Evolutionary conservation across 2,113 vertebrate genomes (phyloP).

Genomic region (Psilopogon haemacephalus): DNA sequence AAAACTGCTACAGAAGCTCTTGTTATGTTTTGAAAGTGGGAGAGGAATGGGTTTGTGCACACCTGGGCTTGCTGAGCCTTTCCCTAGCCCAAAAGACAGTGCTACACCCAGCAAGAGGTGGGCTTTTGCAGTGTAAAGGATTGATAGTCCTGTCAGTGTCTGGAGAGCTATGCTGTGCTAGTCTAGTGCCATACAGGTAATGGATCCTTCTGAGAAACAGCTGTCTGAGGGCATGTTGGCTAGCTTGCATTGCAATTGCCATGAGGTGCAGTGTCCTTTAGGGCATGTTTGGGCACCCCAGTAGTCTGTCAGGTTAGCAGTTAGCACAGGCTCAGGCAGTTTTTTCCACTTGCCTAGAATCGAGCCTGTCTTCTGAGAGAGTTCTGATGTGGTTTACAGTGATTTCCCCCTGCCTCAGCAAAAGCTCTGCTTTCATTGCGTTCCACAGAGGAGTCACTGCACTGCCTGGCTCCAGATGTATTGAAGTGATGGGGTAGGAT

Average conservation of each 20-base stretch:
- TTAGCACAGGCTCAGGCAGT: slow-evolving; percentile 37
- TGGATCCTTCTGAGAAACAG: neutral
- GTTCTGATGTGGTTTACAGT: slow-evolving; percentile 35
- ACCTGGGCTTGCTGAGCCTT: neutral
- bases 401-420: slow-evolving; percentile 23
- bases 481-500: neutral
- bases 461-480: neutral
- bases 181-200: neutral
- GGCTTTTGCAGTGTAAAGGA: neutral
- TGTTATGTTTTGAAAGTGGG: neutral
- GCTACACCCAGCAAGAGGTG: neutral
- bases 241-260: neutral
- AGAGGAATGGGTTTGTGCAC: neutral
- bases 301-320: slow-evolving; percentile 30
- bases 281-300: slow-evolving; percentile 31
- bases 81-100: neutral
- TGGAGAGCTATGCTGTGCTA: neutral
- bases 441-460: neutral
- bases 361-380: neutral
- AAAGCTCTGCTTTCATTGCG: slow-evolving; percentile 28
- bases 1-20: neutral
- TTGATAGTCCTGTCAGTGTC: neutral
- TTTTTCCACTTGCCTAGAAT: neutral
- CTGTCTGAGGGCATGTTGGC: slow-evolving; percentile 12
- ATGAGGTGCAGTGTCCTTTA: neutral